phyloP scores from a whole-genome alignment of 1,140 invertebrate species.

The Saccostrea cuccullata region DNA sequence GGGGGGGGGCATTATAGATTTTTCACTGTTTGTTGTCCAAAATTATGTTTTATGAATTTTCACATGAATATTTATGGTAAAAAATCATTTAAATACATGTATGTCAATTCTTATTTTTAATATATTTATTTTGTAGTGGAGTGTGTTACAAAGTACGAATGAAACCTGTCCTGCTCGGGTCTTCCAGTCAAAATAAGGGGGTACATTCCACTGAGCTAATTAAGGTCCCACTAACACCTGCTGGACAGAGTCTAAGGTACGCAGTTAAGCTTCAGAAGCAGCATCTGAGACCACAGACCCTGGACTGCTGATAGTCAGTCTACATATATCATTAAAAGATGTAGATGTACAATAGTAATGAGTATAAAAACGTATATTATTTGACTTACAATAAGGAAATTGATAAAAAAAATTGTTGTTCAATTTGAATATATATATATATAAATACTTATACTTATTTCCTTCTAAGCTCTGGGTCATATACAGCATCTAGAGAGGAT shows the following conservation, averaged over 20 bases:
- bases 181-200: slow-evolving; percentile 78
- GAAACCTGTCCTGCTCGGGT: slow-evolving; percentile 80
- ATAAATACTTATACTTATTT: too few relatives aligned
- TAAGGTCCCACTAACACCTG: slow-evolving; percentile 83
- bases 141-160: slow-evolving; percentile 84
- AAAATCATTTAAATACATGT: background rate
- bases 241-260: slow-evolving; percentile 74
- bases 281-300: slow-evolving; percentile 31
- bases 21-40: too few relatives aligned
- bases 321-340: background rate
- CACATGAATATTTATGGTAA: background rate
- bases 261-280: slow-evolving; percentile 44
- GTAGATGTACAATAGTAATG: background rate
- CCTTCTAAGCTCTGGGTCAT: too few relatives aligned
- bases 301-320: slow-evolving; percentile 43
- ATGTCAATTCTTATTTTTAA: background rate
- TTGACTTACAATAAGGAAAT: background rate
- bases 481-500: too few relatives aligned
- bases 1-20: too few relatives aligned
- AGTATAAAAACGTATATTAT: background rate
- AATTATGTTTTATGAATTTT: background rate
- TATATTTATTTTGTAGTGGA: slow-evolving; percentile 79
- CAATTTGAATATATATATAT: background rate
- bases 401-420: background rate
- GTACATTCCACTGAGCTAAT: slow-evolving; percentile 89